phyloP scores from a whole-genome alignment of 2,888 invertebrate species.

The Entomobrya multifasciata region DNA sequence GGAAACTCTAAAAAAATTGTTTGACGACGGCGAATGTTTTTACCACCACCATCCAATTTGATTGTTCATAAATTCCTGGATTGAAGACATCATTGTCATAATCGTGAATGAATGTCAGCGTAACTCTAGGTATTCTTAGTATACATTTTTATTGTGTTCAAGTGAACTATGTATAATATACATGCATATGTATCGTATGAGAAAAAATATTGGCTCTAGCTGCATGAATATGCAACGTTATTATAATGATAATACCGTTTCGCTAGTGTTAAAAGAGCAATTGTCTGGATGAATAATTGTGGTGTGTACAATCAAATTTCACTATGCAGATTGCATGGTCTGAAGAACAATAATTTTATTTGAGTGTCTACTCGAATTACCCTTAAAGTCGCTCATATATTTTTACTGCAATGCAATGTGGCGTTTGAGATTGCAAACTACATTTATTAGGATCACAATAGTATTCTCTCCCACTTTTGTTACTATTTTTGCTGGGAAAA shows the following conservation, averaged over 20 bases:
- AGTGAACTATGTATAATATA: too few species aligned
- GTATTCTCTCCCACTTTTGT: too few species aligned
- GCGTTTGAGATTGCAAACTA: constrained; percentile 6
- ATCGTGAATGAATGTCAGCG: constrained; percentile 11
- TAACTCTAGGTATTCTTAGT: constrained; percentile 7
- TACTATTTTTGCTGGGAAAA: too few species aligned
- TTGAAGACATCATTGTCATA: constrained; percentile 19
- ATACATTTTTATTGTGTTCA: constrained; percentile 23
- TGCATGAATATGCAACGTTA: constrained; percentile 36
- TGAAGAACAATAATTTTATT: too few species aligned
- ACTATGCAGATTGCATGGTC: not conserved
- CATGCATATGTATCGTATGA: too few species aligned
- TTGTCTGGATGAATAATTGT: constrained; percentile 58
- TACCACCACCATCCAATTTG: constrained; percentile 24
- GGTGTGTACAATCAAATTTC: constrained; percentile 1
- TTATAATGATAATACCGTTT: not conserved
- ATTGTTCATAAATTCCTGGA: constrained; percentile 42
- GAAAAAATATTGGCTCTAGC: too few species aligned
- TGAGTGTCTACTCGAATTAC: too few species aligned
- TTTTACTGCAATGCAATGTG: not conserved
- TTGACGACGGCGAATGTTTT: constrained; percentile 4
- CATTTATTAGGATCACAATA: not conserved
- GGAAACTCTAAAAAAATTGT: not conserved
- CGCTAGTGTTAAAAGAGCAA: constrained; percentile 34
- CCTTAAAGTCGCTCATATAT: not conserved